phyloP scores from a whole-genome alignment of 64 coral and sea anemone genomes.

The Actinia equina region DNA sequence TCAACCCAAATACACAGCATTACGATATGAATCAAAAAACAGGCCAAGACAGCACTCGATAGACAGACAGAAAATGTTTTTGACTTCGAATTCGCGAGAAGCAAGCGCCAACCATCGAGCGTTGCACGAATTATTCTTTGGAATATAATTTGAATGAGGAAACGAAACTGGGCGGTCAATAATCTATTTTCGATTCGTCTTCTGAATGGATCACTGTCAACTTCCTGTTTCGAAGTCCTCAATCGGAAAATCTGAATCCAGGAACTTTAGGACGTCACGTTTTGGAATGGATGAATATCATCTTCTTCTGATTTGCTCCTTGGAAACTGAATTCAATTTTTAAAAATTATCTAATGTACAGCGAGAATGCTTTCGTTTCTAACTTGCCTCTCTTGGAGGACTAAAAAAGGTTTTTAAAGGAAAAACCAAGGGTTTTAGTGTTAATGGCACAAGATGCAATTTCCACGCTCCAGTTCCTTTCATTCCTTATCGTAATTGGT shows the following conservation, averaged over 20 bases:
- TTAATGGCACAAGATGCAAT: background rate
- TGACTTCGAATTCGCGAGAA: background rate
- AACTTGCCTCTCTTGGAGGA: background rate
- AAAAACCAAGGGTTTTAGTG: background rate
- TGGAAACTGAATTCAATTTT: background rate
- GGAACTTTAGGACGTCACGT: background rate
- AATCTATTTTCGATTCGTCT: conserved; percentile 12
- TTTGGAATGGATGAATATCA: background rate
- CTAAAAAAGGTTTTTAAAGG: background rate
- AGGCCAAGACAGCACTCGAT: background rate
- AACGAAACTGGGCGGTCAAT: conserved; percentile 5
- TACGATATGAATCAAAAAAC: background rate
- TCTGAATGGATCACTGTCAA: conserved; percentile 1
- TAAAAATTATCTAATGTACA: too few relatives aligned
- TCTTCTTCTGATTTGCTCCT: background rate
- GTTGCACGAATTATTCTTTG: background rate
- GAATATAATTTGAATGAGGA: background rate
- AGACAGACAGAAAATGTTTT: background rate
- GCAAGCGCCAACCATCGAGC: background rate
- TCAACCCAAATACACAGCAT: background rate
- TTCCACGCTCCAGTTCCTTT: background rate
- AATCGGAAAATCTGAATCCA: background rate
- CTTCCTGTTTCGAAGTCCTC: background rate
- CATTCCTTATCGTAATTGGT: background rate
- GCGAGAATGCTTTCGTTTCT: background rate